Percentiles rank a stretch among this genome's conserved stretches.
These are phyloP conservation scores for Pogonognathellus flavescens DNA, from an alignment of 1,140 invertebrate genomes.

Conservation along the genomic window DNA sequence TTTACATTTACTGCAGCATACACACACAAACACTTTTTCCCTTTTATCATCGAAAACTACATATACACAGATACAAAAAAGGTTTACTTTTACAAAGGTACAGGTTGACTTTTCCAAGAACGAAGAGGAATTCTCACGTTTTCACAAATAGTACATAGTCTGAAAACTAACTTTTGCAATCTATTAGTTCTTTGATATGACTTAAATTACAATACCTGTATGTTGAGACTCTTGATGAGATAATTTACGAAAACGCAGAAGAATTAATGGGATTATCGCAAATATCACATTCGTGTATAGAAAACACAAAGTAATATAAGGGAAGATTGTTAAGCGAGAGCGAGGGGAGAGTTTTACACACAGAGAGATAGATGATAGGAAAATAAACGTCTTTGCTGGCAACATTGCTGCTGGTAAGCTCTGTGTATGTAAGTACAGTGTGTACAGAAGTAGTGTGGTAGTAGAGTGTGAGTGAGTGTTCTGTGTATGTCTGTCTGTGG, in stretches of 20 bases:
- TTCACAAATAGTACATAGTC: too few relatives aligned
- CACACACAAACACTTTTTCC: not conserved
- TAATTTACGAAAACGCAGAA: not conserved
- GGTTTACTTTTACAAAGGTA: not conserved
- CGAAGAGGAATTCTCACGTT: not conserved
- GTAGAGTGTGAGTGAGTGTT: not conserved
- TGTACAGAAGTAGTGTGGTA: too few relatives aligned
- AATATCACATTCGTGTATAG: not conserved
- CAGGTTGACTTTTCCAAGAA: not conserved
- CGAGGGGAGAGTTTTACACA: not conserved
- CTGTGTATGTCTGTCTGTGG: not conserved
- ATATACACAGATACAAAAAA: not conserved
- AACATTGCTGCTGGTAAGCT: slow-evolving; percentile 9
- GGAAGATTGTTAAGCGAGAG: not conserved
- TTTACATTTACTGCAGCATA: not conserved
- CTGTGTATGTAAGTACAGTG: not conserved
- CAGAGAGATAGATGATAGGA: not conserved
- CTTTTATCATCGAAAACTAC: not conserved
- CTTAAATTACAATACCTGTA: too few relatives aligned
- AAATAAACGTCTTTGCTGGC: not conserved
- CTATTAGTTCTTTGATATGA: too few relatives aligned
- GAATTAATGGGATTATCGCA: slow-evolving; percentile 1
- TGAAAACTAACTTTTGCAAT: too few relatives aligned
- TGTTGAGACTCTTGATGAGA: too few relatives aligned
- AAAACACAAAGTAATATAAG: not conserved